phyloP scores from a whole-genome alignment of 1,140 invertebrate species.

The Vanessa tameamea region DNA sequence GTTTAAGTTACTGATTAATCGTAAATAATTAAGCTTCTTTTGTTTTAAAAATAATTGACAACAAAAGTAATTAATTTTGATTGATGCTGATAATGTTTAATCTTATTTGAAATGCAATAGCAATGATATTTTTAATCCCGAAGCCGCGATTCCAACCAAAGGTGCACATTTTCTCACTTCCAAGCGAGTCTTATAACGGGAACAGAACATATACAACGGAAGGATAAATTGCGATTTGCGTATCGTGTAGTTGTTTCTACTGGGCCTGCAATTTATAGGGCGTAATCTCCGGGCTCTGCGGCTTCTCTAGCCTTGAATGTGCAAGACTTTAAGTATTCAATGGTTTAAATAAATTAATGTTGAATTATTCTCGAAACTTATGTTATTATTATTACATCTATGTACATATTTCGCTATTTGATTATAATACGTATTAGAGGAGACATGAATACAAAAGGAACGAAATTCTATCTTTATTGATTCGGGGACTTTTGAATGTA shows the following conservation, averaged over 20 bases:
- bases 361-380: no score
- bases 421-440: no score
- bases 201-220: slow-evolving; percentile 33
- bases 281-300: slow-evolving; percentile 27
- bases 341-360: not conserved
- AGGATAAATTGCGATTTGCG: slow-evolving; percentile 38
- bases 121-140: slow-evolving; percentile 3
- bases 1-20: no score
- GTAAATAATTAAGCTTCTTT: no score
- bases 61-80: no score
- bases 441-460: no score
- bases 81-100: not conserved
- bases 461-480: no score
- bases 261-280: slow-evolving; percentile 34
- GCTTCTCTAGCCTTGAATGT: not conserved
- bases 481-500: no score
- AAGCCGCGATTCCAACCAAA: slow-evolving; percentile 1
- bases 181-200: slow-evolving; percentile 26
- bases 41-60: no score
- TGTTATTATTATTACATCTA: no score
- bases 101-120: not conserved
- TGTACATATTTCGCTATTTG: no score
- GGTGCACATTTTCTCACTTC: slow-evolving; percentile 17
- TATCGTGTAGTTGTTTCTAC: slow-evolving; percentile 34
- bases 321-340: not conserved